Evolutionary conservation across 1,140 invertebrate species (phyloP).

Genomic region (Tribolium castaneum): DNA sequence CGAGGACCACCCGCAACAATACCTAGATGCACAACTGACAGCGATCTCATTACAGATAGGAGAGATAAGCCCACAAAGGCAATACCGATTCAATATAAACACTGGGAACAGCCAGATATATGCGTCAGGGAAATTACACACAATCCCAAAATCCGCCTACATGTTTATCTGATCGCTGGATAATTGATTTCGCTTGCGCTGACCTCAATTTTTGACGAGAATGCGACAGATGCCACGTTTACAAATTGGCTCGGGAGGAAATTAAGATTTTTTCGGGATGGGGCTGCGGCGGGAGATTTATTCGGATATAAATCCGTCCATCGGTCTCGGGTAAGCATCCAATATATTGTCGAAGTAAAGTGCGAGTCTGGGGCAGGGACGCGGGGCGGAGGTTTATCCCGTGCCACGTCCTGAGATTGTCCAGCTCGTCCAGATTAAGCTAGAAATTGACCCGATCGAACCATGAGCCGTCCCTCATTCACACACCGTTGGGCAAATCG

Average conservation of each 20-base stretch:
- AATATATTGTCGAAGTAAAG: slow-evolving; percentile 56
- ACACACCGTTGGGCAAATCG: slow-evolving; percentile 62
- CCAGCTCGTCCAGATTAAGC: slow-evolving; percentile 61
- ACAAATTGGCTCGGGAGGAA: neutral
- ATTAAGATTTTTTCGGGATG: neutral
- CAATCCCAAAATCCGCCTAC: slow-evolving; percentile 62
- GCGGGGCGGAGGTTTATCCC: slow-evolving; percentile 47
- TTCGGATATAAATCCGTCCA: slow-evolving; percentile 53
- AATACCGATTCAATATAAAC: slow-evolving; percentile 63
- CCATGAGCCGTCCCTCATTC: slow-evolving; percentile 62
- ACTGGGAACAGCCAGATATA: slow-evolving; percentile 58
- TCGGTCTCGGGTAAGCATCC: slow-evolving; percentile 55
- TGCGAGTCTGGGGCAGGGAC: slow-evolving; percentile 37
- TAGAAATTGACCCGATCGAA: slow-evolving; percentile 61
- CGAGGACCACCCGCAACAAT: slow-evolving; percentile 49
- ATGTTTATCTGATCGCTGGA: slow-evolving; percentile 52
- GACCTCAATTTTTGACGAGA: too few species aligned
- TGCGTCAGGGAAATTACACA: slow-evolving; percentile 61
- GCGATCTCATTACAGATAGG: slow-evolving; percentile 63
- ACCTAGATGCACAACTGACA: slow-evolving; percentile 55
- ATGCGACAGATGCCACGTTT: too few species aligned
- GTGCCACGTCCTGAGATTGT: slow-evolving; percentile 58
- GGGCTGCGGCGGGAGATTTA: slow-evolving; percentile 45
- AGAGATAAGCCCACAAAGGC: slow-evolving; percentile 62
- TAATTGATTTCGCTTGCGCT: too few species aligned